Evolutionary conservation across 2,888 invertebrate species (phyloP), one percentile per base, ranked within the genome.

Genomic region (Palloptera scutellata): DNA sequence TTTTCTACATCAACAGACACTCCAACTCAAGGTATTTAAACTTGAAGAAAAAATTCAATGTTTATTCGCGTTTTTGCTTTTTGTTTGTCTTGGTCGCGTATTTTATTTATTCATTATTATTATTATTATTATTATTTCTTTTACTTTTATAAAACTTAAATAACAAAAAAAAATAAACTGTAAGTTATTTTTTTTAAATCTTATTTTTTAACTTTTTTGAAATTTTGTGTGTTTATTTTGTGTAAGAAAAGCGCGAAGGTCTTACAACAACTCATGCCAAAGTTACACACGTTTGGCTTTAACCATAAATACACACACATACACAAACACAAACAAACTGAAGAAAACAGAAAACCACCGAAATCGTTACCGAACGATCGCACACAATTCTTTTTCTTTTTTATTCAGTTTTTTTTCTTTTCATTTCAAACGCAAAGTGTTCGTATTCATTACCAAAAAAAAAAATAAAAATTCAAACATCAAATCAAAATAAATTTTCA

Each of bases 201-300:
- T 57, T 57, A 19, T 54, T n/a, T 54, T 19, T 20, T 13, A 12
- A 19, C 10, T 15, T 53, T 61, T 61, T 52, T 4, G 5, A 4
- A 10, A 19, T 17, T 52, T 51, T 40, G 8, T 12, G n/a, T 54
- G 3, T 19, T 48, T 8, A 11, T 61, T 51, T 40, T 15, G 15
- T 62, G 51, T 20, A 59, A 66, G 64, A 62, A 60, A 65, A 70
- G 60, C 65, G 65, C 57, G 70, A 70, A 70, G 70, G 70, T 70
- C 70, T 70, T 6, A 15, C 51, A 42, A n/a, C 64, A 40, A 19
- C 19, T 53, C 17, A 19, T 19, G 11, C 5, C 20, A 43, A 40
- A 40, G 30, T 43, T 17, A 52, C 3, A 20, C 61, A 53, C 17
- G 9, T 53, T 61, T 20, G n/a, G 40, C 20, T 53, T 30, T 51